Evolutionary conservation across 2,888 invertebrate genomes (phyloP).

Genomic region (Catocala fraxini): DNA sequence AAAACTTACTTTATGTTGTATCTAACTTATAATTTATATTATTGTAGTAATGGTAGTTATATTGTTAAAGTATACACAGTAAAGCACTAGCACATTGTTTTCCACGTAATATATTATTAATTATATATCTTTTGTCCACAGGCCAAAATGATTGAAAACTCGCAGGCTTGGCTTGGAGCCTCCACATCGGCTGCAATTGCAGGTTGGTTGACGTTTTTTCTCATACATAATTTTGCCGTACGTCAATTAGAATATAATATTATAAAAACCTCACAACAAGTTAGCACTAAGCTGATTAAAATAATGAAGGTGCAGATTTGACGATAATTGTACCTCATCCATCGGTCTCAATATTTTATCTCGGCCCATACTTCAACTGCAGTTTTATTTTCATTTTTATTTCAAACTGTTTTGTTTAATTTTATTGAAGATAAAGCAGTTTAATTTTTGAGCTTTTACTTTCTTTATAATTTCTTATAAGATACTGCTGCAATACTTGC

Average conservation of each 20-base stretch:
- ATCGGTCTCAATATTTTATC: neutral
- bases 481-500: conserved; percentile 1
- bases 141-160: conserved; percentile 97
- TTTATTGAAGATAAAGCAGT: neutral
- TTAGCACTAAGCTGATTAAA: neutral
- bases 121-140: conserved; percentile 79
- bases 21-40: too few relatives aligned
- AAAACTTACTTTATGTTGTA: too few relatives aligned
- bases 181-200: conserved; percentile 96
- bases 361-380: neutral
- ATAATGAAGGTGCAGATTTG: neutral
- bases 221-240: neutral
- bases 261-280: neutral
- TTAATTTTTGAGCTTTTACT: neutral
- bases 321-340: neutral
- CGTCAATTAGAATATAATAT: neutral
- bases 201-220: conserved; percentile 90
- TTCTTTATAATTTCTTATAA: neutral
- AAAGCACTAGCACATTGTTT: too few relatives aligned
- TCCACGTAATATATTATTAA: neutral
- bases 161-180: conserved; percentile 97
- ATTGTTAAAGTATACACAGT: too few relatives aligned
- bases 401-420: neutral
- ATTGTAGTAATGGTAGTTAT: too few relatives aligned
- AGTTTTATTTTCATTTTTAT: neutral